Evolutionary conservation across 2,888 invertebrate species (phyloP).

Genomic region (Agrotis exclamationis): DNA sequence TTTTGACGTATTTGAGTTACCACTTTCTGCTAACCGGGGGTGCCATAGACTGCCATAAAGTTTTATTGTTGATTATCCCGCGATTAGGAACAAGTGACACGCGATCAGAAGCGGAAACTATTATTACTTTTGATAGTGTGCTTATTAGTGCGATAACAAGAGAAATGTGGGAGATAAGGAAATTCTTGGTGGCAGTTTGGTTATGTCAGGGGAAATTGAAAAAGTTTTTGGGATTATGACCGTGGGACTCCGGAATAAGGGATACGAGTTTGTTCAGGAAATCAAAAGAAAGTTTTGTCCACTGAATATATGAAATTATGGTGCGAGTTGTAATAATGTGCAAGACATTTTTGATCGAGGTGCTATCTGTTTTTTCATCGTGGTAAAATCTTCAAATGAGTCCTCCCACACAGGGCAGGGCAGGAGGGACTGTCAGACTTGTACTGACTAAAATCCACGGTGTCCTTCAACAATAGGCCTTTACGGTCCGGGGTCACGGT

Average conservation of each 20-base stretch:
- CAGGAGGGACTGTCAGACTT: no score
- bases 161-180: slow-evolving; percentile 30
- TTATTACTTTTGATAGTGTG: slow-evolving; percentile 37
- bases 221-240: slow-evolving; percentile 35
- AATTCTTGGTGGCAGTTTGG: slow-evolving; percentile 29
- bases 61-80: slow-evolving; percentile 68
- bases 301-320: not conserved
- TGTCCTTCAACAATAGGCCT: no score
- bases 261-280: not conserved
- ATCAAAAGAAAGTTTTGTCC: not conserved
- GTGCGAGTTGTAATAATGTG: no score
- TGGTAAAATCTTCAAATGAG: no score
- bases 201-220: slow-evolving; percentile 12
- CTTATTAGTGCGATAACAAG: slow-evolving; percentile 37
- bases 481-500: no score
- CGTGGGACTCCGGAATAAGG: not conserved
- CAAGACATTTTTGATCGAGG: not conserved
- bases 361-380: no score
- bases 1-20: not conserved
- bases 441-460: no score
- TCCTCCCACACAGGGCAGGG: no score
- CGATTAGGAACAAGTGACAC: slow-evolving; percentile 62
- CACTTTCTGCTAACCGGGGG: not conserved
- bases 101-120: slow-evolving; percentile 54
- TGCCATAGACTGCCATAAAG: slow-evolving; percentile 28